Conservation (phyloP, 2,888 invertebrate genomes). For the Phengaris alcon region DNA sequence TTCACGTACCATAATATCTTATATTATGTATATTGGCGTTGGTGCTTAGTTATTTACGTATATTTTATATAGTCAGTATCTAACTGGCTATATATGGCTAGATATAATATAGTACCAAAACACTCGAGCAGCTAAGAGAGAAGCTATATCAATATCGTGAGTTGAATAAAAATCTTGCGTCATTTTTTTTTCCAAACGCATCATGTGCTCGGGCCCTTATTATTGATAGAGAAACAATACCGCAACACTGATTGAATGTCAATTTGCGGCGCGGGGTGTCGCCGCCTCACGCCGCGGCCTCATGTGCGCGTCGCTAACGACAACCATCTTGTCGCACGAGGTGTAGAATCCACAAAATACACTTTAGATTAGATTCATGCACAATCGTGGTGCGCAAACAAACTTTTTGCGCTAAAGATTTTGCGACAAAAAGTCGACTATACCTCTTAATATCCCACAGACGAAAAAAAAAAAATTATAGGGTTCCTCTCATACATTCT, state of each 20-base stretch:
- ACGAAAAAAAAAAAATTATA: no score
- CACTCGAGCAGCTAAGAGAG: no score
- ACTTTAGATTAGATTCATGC: background rate
- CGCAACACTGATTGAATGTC: slow-evolving; percentile 74
- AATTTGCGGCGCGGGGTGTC: slow-evolving; percentile 55
- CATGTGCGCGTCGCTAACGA: slow-evolving; percentile 32
- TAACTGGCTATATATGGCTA: no score
- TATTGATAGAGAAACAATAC: slow-evolving; percentile 75
- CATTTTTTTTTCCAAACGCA: background rate
- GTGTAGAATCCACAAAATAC: slow-evolving; percentile 7
- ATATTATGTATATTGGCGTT: no score
- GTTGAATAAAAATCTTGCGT: background rate
- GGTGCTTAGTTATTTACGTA: no score
- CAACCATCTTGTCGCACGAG: background rate
- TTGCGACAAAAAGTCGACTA: no score
- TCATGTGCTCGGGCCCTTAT: slow-evolving; percentile 13
- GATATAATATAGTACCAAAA: no score
- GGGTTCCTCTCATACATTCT: no score
- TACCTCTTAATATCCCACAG: no score
- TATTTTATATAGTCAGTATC: no score
- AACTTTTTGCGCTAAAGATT: background rate
- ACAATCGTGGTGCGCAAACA: background rate
- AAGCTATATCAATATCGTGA: background rate
- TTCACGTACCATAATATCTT: no score
- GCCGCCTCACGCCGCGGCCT: slow-evolving; percentile 27